A percentile compares a stretch with the other conserved stretches of the same genome.
Conservation (phyloP, 2,888 invertebrate species). For the Blera fallax region DNA sequence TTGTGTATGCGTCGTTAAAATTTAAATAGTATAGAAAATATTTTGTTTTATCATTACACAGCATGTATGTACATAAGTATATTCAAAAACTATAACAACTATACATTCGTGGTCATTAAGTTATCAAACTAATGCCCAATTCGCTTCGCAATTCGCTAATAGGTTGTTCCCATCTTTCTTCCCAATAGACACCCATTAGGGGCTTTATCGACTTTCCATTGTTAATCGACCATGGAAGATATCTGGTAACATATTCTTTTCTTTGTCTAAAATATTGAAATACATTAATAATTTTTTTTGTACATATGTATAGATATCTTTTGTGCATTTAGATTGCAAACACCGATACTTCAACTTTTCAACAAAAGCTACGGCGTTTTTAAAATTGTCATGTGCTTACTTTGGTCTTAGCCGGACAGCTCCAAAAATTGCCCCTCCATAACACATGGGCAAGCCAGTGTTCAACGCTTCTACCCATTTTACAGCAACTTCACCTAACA, state of each 20-base stretch:
- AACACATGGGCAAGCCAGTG: slow-evolving; percentile 97
- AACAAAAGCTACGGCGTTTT: background rate
- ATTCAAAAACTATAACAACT: no score
- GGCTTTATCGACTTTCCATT: slow-evolving; percentile 90
- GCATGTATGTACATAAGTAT: no score
- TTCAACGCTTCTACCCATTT: slow-evolving; percentile 99
- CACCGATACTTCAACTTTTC: no score
- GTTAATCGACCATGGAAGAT: slow-evolving; percentile 93
- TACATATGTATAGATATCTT: no score
- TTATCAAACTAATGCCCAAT: slow-evolving; percentile 87
- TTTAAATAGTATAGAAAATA: no score
- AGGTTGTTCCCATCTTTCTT: slow-evolving; percentile 95
- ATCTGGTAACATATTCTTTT: slow-evolving; percentile 87
- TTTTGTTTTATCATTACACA: no score
- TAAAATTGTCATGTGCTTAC: slow-evolving; percentile 73
- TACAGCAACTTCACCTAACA: slow-evolving; percentile 95
- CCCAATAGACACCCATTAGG: slow-evolving; percentile 94
- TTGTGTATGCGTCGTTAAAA: no score
- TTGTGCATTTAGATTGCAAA: no score
- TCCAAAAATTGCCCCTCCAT: slow-evolving; percentile 95
- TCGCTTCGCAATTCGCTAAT: slow-evolving; percentile 90
- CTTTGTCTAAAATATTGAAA: slow-evolving; percentile 86
- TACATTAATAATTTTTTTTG: no score
- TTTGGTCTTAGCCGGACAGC: slow-evolving; percentile 92
- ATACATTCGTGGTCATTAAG: slow-evolving; percentile 59